Base-by-base conservation (phyloP, 1,140 invertebrate genomes). In the Asobara japonica region DNA sequence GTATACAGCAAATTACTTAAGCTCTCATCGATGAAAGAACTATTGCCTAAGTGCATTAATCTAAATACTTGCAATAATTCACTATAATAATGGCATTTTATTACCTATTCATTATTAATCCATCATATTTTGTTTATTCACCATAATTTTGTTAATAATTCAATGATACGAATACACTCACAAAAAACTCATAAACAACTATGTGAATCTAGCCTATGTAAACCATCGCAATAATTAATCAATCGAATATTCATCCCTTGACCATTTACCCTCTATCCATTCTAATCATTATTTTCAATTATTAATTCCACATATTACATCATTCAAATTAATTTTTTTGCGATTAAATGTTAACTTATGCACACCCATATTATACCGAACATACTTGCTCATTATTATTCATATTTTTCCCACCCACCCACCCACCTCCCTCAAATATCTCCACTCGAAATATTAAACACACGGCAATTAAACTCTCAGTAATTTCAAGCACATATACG, bases 401-500 rank as follows among this genome's bases (percentile, higher is more conserved):
- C 77, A 65, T 76, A 8, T 45, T 45, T n/a, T 45, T 45, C n/a
- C 6, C 22, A 11, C n/a, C 22, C 51, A 56, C 51, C n/a, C n/a
- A n/a, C n/a, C n/a, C n/a, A 56, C 51, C 22, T 56, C n/a, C 22
- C 51, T 56, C 51, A 56, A 36, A 36, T 6, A 74, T 64, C 56
- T 71, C 56, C 64, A 62, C 69, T 41, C 65, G 67, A 83, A 79
- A 79, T 83, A 81, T 82, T 78, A 83, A 83, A 83, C 80, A 82
- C 79, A 82, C 82, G 79, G 76, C 76, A 76, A 81, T 79, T 77
- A 48, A 80, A 80, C 76, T 79, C 79, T 78, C 76, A 78, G 80
- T 79, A 78, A 78, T 76, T 77, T 71, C 77, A 79, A 81, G 74
- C 78, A 75, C 76, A 77, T 80, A 77, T 80, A 79, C 77, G 78